Evolutionary conservation across 2,797 vertebrate genomes (phyloP).

Genomic region (Gallinago stenura): DNA sequence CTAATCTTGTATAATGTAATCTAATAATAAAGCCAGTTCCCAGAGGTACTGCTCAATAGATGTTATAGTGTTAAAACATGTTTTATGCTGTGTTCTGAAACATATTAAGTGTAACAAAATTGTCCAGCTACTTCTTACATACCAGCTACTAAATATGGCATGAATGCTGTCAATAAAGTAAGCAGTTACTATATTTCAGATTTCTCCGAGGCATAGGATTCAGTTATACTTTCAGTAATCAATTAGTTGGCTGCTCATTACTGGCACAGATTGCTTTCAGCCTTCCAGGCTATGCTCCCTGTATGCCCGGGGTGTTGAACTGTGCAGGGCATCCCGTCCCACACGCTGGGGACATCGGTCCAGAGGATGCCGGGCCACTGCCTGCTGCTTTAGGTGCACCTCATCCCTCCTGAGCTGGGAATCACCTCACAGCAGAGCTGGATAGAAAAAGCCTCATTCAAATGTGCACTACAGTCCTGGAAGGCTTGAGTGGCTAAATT

Average conservation of each 20-base stretch:
- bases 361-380: not conserved
- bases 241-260: slow-evolving; percentile 64
- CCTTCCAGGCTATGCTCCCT: not conserved
- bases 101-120: slow-evolving; percentile 72
- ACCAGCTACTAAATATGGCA: slow-evolving; percentile 54
- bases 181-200: slow-evolving; percentile 62
- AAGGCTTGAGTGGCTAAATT: not conserved
- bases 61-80: slow-evolving; percentile 71
- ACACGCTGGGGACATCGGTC: rapidly evolving
- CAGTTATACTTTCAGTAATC: slow-evolving; percentile 55
- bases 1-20: slow-evolving; percentile 81
- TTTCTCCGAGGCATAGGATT: slow-evolving; percentile 50
- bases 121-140: slow-evolving; percentile 62
- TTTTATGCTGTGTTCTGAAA: slow-evolving; percentile 66
- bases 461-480: not conserved
- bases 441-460: not conserved
- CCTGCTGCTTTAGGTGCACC: not conserved
- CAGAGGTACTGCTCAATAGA: slow-evolving; percentile 76
- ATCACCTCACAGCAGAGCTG: not conserved
- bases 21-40: slow-evolving; percentile 81
- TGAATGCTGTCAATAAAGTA: slow-evolving; percentile 62
- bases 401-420: not conserved
- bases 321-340: not conserved
- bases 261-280: slow-evolving; percentile 18
- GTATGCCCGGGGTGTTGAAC: not conserved